Percentiles rank a stretch among this genome's conserved stretches.
Conservation (phyloP, 2,888 invertebrate species). For the Auanema freiburgensis region DNA sequence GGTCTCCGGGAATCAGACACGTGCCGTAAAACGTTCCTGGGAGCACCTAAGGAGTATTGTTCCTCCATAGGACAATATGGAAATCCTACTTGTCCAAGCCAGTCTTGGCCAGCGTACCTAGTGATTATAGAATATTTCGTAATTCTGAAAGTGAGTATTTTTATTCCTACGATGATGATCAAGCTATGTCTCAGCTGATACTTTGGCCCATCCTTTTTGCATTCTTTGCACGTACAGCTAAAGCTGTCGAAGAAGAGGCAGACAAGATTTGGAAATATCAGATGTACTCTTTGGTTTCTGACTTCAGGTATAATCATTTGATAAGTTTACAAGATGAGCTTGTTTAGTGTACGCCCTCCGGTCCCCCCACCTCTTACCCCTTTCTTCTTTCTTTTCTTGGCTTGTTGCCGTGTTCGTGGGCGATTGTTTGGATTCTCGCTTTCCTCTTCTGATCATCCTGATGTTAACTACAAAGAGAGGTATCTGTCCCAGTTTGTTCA, state of each 20-base stretch:
- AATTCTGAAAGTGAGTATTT: slow-evolving; percentile 33
- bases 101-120: slow-evolving; percentile 37
- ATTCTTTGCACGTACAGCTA: slow-evolving; percentile 63
- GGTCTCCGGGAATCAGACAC: slow-evolving; percentile 34
- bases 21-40: slow-evolving; percentile 33
- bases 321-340: not conserved
- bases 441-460: slow-evolving; percentile 46
- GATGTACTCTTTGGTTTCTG: slow-evolving; percentile 63
- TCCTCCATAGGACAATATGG: slow-evolving; percentile 45
- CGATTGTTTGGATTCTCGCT: slow-evolving; percentile 27
- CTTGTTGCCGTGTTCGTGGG: slow-evolving; percentile 42
- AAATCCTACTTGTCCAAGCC: slow-evolving; percentile 48
- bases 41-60: slow-evolving; percentile 42
- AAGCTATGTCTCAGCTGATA: slow-evolving; percentile 56
- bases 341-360: slow-evolving; percentile 59
- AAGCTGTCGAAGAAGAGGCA: slow-evolving; percentile 62
- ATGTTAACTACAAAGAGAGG: slow-evolving; percentile 28
- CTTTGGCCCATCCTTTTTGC: slow-evolving; percentile 65
- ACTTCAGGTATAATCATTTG: slow-evolving; percentile 48
- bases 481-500: slow-evolving; percentile 7
- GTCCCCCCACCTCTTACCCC: slow-evolving; percentile 65
- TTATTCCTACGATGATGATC: too few relatives aligned
- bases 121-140: slow-evolving; percentile 46
- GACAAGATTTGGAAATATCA: slow-evolving; percentile 65
- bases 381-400: slow-evolving; percentile 48